phyloP scores from a whole-genome alignment of 2,797 vertebrate species.

The Holocentrus rufus region DNA sequence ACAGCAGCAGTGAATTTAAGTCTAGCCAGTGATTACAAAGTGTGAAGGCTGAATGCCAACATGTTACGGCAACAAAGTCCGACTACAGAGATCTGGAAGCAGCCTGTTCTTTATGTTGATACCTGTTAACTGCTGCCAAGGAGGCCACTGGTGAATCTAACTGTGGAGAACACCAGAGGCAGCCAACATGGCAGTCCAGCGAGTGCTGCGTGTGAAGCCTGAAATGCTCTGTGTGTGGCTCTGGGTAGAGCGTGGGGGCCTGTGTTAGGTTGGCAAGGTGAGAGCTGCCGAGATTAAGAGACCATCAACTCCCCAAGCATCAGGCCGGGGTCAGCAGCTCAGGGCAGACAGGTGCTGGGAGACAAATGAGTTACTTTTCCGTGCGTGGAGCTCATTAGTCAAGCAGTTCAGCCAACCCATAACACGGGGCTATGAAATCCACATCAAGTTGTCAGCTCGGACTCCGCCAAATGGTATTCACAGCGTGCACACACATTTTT shows the following conservation, averaged over 20 bases:
- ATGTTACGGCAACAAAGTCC: slow-evolving; percentile 23
- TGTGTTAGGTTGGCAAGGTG: slow-evolving; percentile 61
- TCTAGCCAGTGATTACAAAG: slow-evolving; percentile 47
- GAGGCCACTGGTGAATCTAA: slow-evolving; percentile 51
- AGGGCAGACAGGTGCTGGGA: slow-evolving; percentile 54
- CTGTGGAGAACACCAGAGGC: slow-evolving; percentile 19
- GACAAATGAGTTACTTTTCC: slow-evolving; percentile 63
- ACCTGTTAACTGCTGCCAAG: slow-evolving; percentile 58
- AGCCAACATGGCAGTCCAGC: slow-evolving; percentile 41
- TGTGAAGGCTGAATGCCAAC: slow-evolving; percentile 44
- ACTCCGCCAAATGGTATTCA: slow-evolving; percentile 30
- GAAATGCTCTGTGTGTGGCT: slow-evolving; percentile 42
- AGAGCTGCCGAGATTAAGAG: slow-evolving; percentile 67
- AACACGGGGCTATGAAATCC: slow-evolving; percentile 41
- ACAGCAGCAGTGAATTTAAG: slow-evolving; percentile 42
- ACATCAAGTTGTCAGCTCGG: slow-evolving; percentile 45
- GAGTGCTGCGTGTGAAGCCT: slow-evolving; percentile 40
- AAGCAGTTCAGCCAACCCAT: slow-evolving; percentile 39
- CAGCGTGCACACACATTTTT: neutral
- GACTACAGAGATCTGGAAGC: slow-evolving; percentile 34
- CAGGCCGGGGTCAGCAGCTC: slow-evolving; percentile 59
- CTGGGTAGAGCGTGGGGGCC: slow-evolving; percentile 16
- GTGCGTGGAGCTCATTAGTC: slow-evolving; percentile 59
- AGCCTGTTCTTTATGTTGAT: slow-evolving; percentile 40
- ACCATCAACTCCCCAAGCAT: slow-evolving; percentile 53